Conservation (phyloP, 2,113 vertebrate genomes). For the Aegithalos caudatus region DNA sequence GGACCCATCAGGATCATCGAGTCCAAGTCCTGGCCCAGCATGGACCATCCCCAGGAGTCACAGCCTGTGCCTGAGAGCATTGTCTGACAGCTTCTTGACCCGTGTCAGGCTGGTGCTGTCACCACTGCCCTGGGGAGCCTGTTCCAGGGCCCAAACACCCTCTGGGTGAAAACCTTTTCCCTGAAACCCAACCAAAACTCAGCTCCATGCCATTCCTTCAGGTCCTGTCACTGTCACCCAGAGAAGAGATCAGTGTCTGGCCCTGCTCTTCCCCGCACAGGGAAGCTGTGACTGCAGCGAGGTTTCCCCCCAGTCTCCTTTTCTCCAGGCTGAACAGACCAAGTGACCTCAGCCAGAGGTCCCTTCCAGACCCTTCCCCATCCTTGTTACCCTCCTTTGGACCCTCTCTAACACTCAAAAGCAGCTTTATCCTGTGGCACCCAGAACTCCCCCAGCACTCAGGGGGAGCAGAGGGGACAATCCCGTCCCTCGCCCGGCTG, state of each 20-base stretch:
- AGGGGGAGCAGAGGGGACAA: neutral
- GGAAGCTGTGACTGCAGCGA: no score
- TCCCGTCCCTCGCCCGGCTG: neutral
- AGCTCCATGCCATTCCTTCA: no score
- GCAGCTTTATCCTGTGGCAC: no score
- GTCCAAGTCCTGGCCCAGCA: neutral
- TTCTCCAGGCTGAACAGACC: neutral
- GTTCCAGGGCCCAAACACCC: neutral
- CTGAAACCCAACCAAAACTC: neutral
- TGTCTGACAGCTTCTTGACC: rapidly evolving
- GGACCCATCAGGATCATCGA: neutral
- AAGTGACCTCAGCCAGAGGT: neutral
- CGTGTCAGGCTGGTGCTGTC: neutral
- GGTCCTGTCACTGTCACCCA: neutral
- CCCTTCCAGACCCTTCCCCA: neutral
- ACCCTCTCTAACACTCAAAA: neutral
- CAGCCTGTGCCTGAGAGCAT: rapidly evolving
- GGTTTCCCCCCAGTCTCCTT: neutral
- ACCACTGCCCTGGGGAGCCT: neutral
- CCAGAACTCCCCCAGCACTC: no score
- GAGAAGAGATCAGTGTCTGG: no score
- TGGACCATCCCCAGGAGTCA: neutral
- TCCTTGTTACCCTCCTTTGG: neutral
- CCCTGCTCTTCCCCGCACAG: no score
- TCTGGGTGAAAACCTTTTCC: neutral